Conservation (phyloP, 2,113 vertebrate species). For the Brachyhypopomus occidentalis region DNA sequence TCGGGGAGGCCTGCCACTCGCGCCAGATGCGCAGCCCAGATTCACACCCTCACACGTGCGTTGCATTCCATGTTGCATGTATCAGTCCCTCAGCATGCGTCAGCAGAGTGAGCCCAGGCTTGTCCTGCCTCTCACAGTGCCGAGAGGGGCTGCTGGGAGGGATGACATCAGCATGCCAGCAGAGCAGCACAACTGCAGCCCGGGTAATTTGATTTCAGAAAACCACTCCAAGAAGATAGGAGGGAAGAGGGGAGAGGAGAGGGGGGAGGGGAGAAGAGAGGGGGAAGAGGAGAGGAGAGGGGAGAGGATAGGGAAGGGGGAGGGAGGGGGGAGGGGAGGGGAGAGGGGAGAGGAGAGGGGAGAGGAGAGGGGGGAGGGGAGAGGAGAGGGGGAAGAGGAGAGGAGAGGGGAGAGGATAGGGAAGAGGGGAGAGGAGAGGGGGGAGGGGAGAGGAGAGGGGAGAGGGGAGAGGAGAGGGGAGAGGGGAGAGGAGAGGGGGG, state of each 20-base stretch:
- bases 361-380: too few relatives aligned
- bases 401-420: too few relatives aligned
- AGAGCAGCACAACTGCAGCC: constrained; percentile 44
- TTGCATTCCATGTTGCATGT: constrained; percentile 37
- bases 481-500: too few relatives aligned
- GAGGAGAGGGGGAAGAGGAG: too few relatives aligned
- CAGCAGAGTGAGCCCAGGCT: constrained; percentile 46
- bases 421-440: too few relatives aligned
- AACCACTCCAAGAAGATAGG: constrained; percentile 11
- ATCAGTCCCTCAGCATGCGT: constrained; percentile 35
- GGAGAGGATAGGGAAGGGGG: too few relatives aligned
- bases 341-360: too few relatives aligned
- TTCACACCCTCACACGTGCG: background rate
- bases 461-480: too few relatives aligned
- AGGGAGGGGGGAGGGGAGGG: too few relatives aligned
- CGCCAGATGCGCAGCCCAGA: background rate
- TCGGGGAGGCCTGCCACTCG: background rate
- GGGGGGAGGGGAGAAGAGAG: too few relatives aligned
- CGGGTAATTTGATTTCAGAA: constrained; percentile 58
- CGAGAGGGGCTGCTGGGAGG: constrained; percentile 45
- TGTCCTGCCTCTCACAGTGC: constrained; percentile 47
- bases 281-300: background rate
- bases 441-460: too few relatives aligned
- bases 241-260: background rate
- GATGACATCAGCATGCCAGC: constrained; percentile 62